These are phyloP conservation scores for Neolamprologus sp. DNA, from an alignment of 2,113 vertebrate species.

Conservation along the genomic window DNA sequence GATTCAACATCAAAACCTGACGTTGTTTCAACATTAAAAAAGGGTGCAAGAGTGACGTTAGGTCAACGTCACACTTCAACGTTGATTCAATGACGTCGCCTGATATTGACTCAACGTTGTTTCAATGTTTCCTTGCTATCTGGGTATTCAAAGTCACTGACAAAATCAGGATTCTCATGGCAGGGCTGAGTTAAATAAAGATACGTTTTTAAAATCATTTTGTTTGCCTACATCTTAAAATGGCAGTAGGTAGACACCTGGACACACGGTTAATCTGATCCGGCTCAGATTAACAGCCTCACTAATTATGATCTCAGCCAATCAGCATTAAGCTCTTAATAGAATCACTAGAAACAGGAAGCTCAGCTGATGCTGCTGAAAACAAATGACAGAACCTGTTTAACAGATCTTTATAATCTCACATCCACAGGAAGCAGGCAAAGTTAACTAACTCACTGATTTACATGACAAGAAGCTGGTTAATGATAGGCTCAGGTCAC, in stretches of 20 bases:
- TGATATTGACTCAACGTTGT: too few species aligned
- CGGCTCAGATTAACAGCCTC: not conserved
- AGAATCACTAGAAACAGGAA: not conserved
- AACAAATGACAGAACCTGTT: not conserved
- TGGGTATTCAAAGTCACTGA: not conserved
- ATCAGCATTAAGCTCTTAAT: not conserved
- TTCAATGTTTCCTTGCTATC: too few species aligned
- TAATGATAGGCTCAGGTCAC: not conserved
- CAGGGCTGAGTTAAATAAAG: not conserved
- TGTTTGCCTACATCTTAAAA: not conserved
- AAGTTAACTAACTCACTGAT: not conserved
- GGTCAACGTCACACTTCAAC: too few species aligned
- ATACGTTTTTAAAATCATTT: not conserved
- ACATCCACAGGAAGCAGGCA: not conserved
- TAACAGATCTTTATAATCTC: not conserved
- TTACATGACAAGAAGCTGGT: not conserved
- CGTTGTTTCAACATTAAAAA: too few species aligned
- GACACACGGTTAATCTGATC: not conserved
- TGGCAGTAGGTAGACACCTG: not conserved
- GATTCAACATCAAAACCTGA: too few species aligned
- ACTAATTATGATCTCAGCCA: not conserved
- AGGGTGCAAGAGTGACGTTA: too few species aligned
- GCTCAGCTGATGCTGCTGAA: not conserved
- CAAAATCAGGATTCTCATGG: not conserved
- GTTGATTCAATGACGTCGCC: too few species aligned